Base-by-base conservation (phyloP, 2,888 invertebrate genomes). In the Coenonympha arcania region DNA sequence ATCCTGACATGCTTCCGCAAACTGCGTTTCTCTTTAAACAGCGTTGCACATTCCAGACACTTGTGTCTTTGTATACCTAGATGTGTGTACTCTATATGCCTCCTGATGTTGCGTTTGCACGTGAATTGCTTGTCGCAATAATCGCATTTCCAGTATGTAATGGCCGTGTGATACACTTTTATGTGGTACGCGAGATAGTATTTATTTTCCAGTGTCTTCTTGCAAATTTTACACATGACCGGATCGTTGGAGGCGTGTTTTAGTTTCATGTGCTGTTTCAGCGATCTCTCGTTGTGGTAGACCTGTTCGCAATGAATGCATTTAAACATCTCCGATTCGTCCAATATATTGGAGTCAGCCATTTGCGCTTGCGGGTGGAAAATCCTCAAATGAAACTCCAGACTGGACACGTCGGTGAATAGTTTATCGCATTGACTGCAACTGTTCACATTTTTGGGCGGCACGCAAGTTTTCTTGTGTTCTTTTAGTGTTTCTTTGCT, bases 1-100 rank as follows among this genome's bases (percentile, higher is more conserved):
- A 73, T 69, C 0, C 83, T 62, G 0, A 84, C 76, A 44, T 84
- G 83, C 20, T 83, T 84, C 0, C 84, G 55, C 1, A 84, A 53
- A 37, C 78, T 83, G 0, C 83, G 60, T 52, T 81, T 81, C 44
- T 83, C 83, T 65, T 83, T 84, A 31, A 83, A 83, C 0, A 81
- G 51, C 0, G 78, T 79, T 15, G 78, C 81, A 6, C 83, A 84
- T 53, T 82, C 82, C 0, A 79, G 65, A 42, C 83, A 84, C 40
- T 79, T 83, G 43, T 81, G 69, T 24, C 82, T 60, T 45, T 78
- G 76, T 71, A 76, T 79, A 0, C 82, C 82, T 24, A 79, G 57
- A 60, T 84, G 84, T 0, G 78, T 80, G 13, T 76, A 76, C 42
- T 82, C 81, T 0, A 82, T 80, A 28, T 83, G 83, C 0, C 81